Conservation (phyloP, 2,797 vertebrate species). For the Microctenopoma stevenorrisi region DNA sequence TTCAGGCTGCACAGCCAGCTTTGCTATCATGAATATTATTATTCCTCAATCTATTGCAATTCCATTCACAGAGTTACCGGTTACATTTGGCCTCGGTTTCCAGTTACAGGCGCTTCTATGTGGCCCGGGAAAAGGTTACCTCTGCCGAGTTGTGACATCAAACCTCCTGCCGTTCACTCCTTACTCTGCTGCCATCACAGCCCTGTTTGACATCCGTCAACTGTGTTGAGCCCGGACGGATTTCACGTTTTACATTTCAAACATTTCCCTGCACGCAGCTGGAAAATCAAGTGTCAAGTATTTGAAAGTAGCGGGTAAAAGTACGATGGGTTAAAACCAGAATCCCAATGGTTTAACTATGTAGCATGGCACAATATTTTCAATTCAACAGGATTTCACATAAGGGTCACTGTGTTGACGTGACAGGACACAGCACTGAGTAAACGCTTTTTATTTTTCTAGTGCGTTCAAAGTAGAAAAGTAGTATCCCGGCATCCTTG, state of each 20-base stretch:
- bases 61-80: conserved; percentile 9
- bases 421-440: conserved; percentile 1
- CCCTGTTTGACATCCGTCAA: conserved; percentile 54
- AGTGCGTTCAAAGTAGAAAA: conserved; percentile 4
- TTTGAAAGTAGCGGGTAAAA: conserved; percentile 38
- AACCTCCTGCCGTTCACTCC: conserved; percentile 29
- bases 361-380: conserved; percentile 5
- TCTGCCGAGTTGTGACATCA: conserved; percentile 34
- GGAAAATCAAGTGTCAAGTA: conserved; percentile 44
- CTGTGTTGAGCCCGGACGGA: conserved; percentile 40
- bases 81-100: conserved; percentile 11
- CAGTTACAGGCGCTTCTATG: conserved; percentile 12
- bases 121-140: conserved; percentile 16
- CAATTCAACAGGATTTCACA: conserved; percentile 40
- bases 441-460: conserved; percentile 7
- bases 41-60: neutral
- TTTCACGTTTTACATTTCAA: conserved; percentile 59
- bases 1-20: neutral
- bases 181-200: conserved; percentile 41
- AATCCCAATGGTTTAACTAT: conserved; percentile 29
- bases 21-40: neutral
- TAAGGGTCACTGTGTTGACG: conserved; percentile 21
- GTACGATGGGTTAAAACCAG: conserved; percentile 8
- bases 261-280: conserved; percentile 31
- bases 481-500: too few relatives aligned